These are phyloP conservation scores for Cantharis rufa DNA, from an alignment of 2,888 invertebrate species.

Conservation along the genomic window DNA sequence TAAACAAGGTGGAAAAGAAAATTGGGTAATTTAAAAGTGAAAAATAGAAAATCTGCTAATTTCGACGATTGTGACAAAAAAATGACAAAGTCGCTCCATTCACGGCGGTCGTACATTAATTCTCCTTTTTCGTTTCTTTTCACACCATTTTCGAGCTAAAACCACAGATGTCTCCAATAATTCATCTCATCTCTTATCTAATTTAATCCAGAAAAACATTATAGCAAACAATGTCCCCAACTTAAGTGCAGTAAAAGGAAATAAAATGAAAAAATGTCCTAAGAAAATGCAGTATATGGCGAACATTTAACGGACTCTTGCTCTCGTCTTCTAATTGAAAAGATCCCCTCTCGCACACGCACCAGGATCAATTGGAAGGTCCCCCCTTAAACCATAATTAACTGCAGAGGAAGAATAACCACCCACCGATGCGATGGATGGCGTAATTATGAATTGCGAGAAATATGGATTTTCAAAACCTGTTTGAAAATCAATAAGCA, in stretches of 20 bases:
- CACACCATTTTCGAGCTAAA: slow-evolving; percentile 27
- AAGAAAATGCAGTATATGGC: slow-evolving; percentile 21
- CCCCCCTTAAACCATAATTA: slow-evolving; percentile 27
- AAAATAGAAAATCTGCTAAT: slow-evolving; percentile 21
- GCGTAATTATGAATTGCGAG: slow-evolving; percentile 24
- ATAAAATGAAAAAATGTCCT: slow-evolving; percentile 20
- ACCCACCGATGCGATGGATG: slow-evolving; percentile 14
- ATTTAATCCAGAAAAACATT: slow-evolving; percentile 36
- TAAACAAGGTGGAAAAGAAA: background rate
- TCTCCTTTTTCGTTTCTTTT: slow-evolving; percentile 19
- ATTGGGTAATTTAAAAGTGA: slow-evolving; percentile 4
- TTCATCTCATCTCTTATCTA: slow-evolving; percentile 32
- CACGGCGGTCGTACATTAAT: slow-evolving; percentile 31
- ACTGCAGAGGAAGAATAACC: slow-evolving; percentile 29
- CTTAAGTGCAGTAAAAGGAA: slow-evolving; percentile 29
- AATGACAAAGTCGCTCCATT: slow-evolving; percentile 20
- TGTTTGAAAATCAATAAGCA: slow-evolving; percentile 23
- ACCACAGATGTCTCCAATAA: slow-evolving; percentile 22
- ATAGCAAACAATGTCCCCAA: slow-evolving; percentile 33
- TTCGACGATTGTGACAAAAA: slow-evolving; percentile 14
- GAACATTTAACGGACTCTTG: slow-evolving; percentile 25
- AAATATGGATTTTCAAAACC: slow-evolving; percentile 22
- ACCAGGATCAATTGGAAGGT: slow-evolving; percentile 26
- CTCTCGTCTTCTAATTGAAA: slow-evolving; percentile 32
- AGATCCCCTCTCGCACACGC: slow-evolving; percentile 23